Conservation (phyloP, 2,888 invertebrate genomes). For the Volucella bombylans region DNA sequence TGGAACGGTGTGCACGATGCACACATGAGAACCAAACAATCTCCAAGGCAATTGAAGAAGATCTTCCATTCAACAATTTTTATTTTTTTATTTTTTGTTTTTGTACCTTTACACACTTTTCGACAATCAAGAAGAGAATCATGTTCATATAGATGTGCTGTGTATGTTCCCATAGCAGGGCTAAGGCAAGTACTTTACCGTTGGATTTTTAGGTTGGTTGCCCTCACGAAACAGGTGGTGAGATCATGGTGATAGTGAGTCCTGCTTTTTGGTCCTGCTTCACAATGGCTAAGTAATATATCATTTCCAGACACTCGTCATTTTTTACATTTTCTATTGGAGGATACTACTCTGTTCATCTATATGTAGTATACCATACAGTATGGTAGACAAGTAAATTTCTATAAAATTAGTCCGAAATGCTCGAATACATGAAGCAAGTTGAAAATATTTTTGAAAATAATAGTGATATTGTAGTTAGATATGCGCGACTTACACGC, state of each 20-base stretch:
- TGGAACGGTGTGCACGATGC: slow-evolving; percentile 12
- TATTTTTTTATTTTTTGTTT: neutral
- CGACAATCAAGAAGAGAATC: no score
- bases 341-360: slow-evolving; percentile 28
- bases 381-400: slow-evolving; percentile 5
- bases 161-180: slow-evolving; percentile 20
- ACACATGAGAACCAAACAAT: slow-evolving; percentile 59
- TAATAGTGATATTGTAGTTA: neutral
- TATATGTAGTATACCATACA: slow-evolving; percentile 17
- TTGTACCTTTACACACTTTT: no score
- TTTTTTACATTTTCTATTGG: slow-evolving; percentile 51
- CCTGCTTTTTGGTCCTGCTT: slow-evolving; percentile 34
- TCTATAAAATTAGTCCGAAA: neutral
- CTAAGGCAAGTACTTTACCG: slow-evolving; percentile 26
- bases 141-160: neutral
- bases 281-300: slow-evolving; percentile 56
- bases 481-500: neutral
- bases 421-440: no score
- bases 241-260: slow-evolving; percentile 37
- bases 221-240: slow-evolving; percentile 9
- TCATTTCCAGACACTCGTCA: slow-evolving; percentile 62
- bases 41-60: slow-evolving; percentile 57
- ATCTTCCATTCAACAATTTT: slow-evolving; percentile 40
- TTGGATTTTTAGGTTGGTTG: slow-evolving; percentile 33
- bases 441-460: no score